Base-by-base conservation (phyloP, 1,140 invertebrate genomes). In the Drosophila malerkotliana region DNA sequence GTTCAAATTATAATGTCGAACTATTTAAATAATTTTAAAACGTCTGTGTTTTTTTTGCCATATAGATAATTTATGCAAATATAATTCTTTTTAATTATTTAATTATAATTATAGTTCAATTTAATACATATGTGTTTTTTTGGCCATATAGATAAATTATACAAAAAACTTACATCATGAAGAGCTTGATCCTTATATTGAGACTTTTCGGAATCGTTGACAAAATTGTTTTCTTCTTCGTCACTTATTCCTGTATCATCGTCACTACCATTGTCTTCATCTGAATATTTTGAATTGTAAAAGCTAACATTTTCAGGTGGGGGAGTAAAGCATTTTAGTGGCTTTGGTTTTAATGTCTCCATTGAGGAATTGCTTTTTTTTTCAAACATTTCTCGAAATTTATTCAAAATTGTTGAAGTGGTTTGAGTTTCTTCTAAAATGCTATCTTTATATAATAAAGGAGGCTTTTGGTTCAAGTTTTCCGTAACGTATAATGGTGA, bases 381-480 rank as follows among this genome's bases (percentile, higher is more conserved):
- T 76, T 96, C 94, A 92, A 98, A 97, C 94, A 98, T 94, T 92
- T 97, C 96, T 10, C 96, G 94, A 93, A 98, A 98, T 62, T 97
- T 95, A 47, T 93, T 94, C 24, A 98, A 94, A 96, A 98, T 97
- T 76, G 95, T 95, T 6, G 94, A 95, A 0, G 97, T 95, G 0
- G 96, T 98, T 85, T 97, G 96, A 1, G 95, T 94, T 80, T 93
- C 92, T 56, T 93, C 93, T 1, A 95, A 93, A 39, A 94, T 92
- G 30, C 92, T 92, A 4, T 94, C 83, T 7, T 72, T 30, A 21
- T 72, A 69, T 4, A 9, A 21, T 5, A 10, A 3, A 10, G 10
- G 53, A 59, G 9, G 52, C 15, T 9, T 49, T 61, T 7, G 9
- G 6, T 44, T 5, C 7, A 4, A 39, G 52, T 26, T 47, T 14